Base-by-base conservation (phyloP, 2,113 vertebrate species). In the Onychorhynchus coronatus region DNA sequence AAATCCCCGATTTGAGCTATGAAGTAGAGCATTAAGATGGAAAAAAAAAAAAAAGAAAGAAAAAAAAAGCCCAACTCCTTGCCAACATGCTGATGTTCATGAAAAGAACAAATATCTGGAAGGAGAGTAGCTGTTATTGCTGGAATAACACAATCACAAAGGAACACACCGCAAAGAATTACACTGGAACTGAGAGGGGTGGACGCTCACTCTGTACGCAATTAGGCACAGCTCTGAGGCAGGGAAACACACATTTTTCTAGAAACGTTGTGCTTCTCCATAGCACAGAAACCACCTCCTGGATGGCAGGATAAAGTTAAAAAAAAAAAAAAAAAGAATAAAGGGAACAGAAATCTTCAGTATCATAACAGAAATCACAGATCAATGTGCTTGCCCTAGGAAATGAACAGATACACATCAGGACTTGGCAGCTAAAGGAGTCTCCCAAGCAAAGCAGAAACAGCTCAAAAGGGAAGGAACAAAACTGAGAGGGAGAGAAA, bases 101-200 rank as follows among this genome's bases (percentile, higher is more conserved):
- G 94, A 95, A 97, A 97, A 95, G 93, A 95, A 95, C 91, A 95
- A 95, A 85, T 95, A 91, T 95, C 95, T 96, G 95, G 93, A 97
- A 96, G 80, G 86, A 96, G 89, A 84, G 95, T 8, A 53, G 67
- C 77, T 89, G 95, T 89, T 96, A 93, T 92, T 95, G 88, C 95
- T 95, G 94, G 94, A 96, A 96, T 93, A 97, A 95, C 92, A 82
- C 89, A 97, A 95, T 93, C 95, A 97, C 93, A 97, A 97, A 97
- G 88, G 79, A 95, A 66, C 90, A 91, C 73, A 80, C 92, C 47
- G 27, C 95, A 91, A 95, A 96, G 88, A 96, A 96, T 96, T 93
- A 94, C 86, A 81, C 75, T 84, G 94, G 93, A 94, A 95, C 93
- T 63, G 89, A 79, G 88, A 90, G 86, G 91, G 89, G 93, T 93